Base-by-base conservation (phyloP, 2,113 vertebrate species). In the Scortum barcoo region DNA sequence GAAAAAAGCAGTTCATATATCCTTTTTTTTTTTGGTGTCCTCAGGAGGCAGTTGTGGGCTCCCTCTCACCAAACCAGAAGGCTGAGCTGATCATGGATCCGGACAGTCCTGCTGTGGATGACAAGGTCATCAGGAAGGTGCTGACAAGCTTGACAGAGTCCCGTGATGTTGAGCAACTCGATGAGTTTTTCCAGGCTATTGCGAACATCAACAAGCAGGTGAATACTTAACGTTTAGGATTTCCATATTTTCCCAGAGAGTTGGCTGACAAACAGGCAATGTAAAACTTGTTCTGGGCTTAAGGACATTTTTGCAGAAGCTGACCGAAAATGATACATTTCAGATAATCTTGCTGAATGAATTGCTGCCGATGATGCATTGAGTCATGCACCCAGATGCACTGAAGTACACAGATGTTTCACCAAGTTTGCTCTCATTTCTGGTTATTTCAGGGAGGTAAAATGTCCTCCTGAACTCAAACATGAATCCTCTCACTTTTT, bases 61-160 rank as follows among this genome's bases (percentile, higher is more conserved):
- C 20, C 11, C 77, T 91, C 20, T 73, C 87, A 75, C 61, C 87
- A 58, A 26, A 57, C 0, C 88, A 90, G 66, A 82, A 85, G 46
- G 86, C 76, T 48, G 78, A 89, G 17, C 26, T 91, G 50, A 5
- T 90, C 13, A 66, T 87, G 30, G 88, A 90, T 70, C 51, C 61
- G n/a, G 26, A 63, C 10, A 83, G 68, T 0, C 42, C 14, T 0
- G 81, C 76, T 71, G 42, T 86, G 62, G 80, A 80, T 5, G 53
- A 86, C 44, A 70, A 62, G 51, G 40, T 70, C 63, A 13, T 85
- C 6, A 81, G 4, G 50, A 26, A 67, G 26, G 65, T 88, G 50
- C 74, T 91, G n/a, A 66, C 24, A 48, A 80, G 67, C 54, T 26
- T 87, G 54, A 28, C 40, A 48, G 19, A 68, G 12, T 63, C 81